Conservation (phyloP, 2,797 vertebrate species). For the Anguilla obscura region DNA sequence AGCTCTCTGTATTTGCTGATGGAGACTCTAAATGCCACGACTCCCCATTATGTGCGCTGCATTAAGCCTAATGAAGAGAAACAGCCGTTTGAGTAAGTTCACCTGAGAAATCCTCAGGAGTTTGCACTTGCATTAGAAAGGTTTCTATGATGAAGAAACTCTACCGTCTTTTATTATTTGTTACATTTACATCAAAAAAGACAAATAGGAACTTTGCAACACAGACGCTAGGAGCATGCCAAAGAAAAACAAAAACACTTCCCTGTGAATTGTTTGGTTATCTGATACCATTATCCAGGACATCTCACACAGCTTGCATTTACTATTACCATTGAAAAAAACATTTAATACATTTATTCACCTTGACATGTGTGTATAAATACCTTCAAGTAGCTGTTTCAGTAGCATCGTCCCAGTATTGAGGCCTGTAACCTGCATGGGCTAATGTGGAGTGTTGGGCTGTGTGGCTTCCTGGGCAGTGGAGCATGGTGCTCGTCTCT, state of each 20-base stretch:
- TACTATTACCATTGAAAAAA: not conserved
- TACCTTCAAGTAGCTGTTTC: not conserved
- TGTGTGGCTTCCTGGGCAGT: not conserved
- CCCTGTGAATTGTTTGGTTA: not conserved
- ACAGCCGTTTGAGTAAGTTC: slow-evolving; percentile 89
- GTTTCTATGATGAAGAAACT: not conserved
- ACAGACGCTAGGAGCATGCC: not conserved
- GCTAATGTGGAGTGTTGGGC: not conserved
- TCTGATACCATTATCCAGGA: not conserved
- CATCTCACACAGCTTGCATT: not conserved
- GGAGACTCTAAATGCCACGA: slow-evolving; percentile 93
- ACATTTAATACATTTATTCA: not conserved
- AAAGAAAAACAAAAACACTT: not conserved
- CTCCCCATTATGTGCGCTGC: slow-evolving; percentile 95
- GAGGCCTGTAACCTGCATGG: not conserved
- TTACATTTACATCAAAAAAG: no score
- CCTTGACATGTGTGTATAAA: not conserved
- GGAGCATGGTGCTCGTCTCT: not conserved
- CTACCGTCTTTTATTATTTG: not conserved
- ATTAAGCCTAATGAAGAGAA: slow-evolving; percentile 97
- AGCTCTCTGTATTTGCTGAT: slow-evolving; percentile 90
- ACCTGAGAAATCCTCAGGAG: not conserved
- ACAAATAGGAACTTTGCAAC: not conserved
- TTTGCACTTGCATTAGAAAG: not conserved
- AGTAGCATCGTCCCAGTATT: not conserved